Evolutionary conservation across 2,888 invertebrate species (phyloP), one percentile per base, ranked within the genome.

Genomic region (Amiota mariae): DNA sequence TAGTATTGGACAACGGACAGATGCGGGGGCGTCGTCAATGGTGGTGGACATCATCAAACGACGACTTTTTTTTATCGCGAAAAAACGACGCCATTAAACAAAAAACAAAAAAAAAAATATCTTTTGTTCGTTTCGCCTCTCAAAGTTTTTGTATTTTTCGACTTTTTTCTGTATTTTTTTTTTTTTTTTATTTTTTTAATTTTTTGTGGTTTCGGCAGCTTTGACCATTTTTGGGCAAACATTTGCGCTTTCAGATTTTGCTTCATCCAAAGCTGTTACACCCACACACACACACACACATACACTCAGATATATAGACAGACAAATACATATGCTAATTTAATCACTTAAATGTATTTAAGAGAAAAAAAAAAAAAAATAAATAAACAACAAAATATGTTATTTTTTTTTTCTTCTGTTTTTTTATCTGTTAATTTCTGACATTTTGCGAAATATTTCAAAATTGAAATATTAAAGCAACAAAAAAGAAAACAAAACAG

Each of bases 151-250:
- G n/a, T 64, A 18, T 68, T 24, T 51, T 54, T 54, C 20, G 20
- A n/a, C 4, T 54, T 15, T 18, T 18, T 51, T 18, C 54, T 68
- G 51, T 47, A 15, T 59, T 20, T 59, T 59, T 15, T 57, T 57
- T 6, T 24, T 24, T n/a, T 11, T 0, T 63, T 63, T 63, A 1
- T 63, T 46, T 46, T 66, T 51, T 24, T 18, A 13, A 20, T 2
- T 36, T 36, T 36, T 36, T 36, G 36, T 36, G 36, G 36, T 36
- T 36, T 36, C 36, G 36, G 36, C 36, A 36, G 36, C 36, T 57
- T 70, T 70, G 59, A 57, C 70, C 70, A 70, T 70, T 70, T 70
- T 70, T 70, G 70, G 67, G 15, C 67, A 63, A 18, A 11, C 63
- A 63, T 63, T n/a, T 54, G 54, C 54, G 54, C 54, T 54, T 54